Percentiles rank a stretch among this genome's conserved stretches.
These are phyloP conservation scores for Neelides folsomi DNA, from an alignment of 2,888 invertebrate species.

Conservation along the genomic window DNA sequence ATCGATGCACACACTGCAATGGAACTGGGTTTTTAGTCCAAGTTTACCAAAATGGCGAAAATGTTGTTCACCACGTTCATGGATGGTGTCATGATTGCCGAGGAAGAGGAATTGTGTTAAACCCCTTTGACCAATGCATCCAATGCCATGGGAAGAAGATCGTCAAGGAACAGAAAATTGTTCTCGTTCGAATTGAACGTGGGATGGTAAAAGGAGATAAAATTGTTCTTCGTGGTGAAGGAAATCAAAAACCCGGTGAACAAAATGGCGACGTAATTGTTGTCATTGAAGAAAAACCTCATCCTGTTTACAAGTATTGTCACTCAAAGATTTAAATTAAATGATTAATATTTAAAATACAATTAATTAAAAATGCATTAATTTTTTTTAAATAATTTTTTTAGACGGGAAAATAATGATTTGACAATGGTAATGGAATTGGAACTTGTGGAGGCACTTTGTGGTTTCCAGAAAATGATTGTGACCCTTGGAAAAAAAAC, in stretches of 20 bases:
- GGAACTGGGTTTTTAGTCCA: constrained; percentile 73
- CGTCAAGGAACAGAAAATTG: constrained; percentile 43
- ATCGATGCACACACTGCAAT: constrained; percentile 71
- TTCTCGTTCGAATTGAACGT: constrained; percentile 49
- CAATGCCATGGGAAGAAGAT: constrained; percentile 74
- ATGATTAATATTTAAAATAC: background rate
- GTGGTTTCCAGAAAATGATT: constrained; percentile 85
- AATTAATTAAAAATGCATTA: no score
- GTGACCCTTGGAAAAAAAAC: constrained; percentile 79
- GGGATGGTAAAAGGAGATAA: constrained; percentile 95
- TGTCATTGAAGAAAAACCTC: constrained; percentile 85
- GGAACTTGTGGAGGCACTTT: constrained; percentile 80
- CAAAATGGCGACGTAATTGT: constrained; percentile 93
- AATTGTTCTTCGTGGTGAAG: constrained; percentile 84
- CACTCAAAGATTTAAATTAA: no score
- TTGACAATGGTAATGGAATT: constrained; percentile 66
- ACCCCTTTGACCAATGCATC: constrained; percentile 85
- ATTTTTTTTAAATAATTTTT: constrained; percentile 21
- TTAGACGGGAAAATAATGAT: constrained; percentile 54
- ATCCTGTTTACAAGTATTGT: constrained; percentile 53
- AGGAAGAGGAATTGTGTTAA: constrained; percentile 72
- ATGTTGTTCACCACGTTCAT: constrained; percentile 82
- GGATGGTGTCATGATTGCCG: constrained; percentile 71
- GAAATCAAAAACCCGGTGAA: constrained; percentile 87
- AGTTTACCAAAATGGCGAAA: constrained; percentile 57